Evolutionary conservation across 2,113 vertebrate genomes (phyloP).

Genomic region (Caretta caretta): DNA sequence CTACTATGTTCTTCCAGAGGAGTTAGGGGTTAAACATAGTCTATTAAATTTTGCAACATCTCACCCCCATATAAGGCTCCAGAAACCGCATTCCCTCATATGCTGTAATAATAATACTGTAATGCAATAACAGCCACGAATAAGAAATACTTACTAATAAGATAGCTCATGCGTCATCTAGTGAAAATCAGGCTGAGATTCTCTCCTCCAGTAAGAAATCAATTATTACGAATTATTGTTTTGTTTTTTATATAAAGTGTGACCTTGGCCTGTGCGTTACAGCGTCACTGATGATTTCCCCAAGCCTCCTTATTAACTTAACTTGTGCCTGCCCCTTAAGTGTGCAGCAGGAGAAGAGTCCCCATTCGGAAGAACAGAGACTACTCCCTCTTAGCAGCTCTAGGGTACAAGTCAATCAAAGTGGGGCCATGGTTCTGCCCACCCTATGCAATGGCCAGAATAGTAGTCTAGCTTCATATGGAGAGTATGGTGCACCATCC

Average conservation of each 20-base stretch:
- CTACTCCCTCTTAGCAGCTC: not conserved
- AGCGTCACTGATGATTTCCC: not conserved
- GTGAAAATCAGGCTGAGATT: not conserved
- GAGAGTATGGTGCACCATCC: not conserved
- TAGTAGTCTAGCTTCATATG: fast-evolving
- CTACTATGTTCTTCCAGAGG: not conserved
- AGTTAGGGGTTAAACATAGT: not conserved
- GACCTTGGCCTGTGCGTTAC: not conserved
- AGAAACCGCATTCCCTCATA: not conserved
- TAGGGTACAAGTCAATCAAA: not conserved
- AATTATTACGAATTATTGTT: not conserved
- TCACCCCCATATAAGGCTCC: not conserved
- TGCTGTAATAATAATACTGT: conserved; percentile 6
- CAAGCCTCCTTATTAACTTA: not conserved
- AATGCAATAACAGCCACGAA: not conserved
- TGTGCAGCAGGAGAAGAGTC: not conserved
- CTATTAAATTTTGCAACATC: not conserved
- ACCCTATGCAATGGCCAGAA: fast-evolving
- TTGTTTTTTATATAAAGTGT: not conserved
- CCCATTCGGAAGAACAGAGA: not conserved
- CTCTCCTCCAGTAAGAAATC: not conserved
- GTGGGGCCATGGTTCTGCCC: not conserved
- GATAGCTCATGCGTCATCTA: not conserved
- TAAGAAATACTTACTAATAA: conserved; percentile 21
- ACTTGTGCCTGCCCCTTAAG: not conserved